Base-by-base conservation (phyloP, 2,888 invertebrate genomes). In the Gymnocheta viridis region DNA sequence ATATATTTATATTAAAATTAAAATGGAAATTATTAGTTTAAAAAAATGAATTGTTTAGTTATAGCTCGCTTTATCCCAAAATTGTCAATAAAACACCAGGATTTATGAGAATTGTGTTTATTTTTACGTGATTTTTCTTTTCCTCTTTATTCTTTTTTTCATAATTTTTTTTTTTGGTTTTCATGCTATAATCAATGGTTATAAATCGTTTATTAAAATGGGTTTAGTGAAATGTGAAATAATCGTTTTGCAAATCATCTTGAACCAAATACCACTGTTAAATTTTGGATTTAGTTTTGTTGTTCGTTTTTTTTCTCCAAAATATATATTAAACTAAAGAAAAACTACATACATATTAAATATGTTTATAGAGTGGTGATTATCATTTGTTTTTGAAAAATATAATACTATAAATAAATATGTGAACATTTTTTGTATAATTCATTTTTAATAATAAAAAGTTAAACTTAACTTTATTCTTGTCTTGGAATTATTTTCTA, bases 401-500 rank as follows among this genome's bases (percentile, higher is more conserved):
- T 82, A 78, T 67, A 76, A 60, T 80, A 72, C 67, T 72, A 62
- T 67, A 84, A 84, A 77, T 84, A 84, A 84, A 81, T 84, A 81
- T 74, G 47, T 77, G 77, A 54, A 73, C 38, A 80, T 80, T 80
- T 80, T 72, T 77, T 77, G 70, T 77, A 72, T 73, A 72, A 77
- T 81, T 81, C 35, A 76, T 77, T 66, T 79, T 66, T 82, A 81
- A 76, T 79, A 82, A 82, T 84, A 81, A 81, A 80, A 81, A 81
- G 77, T 84, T 84, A 81, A 84, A 84, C 81, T 84, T 84, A 84
- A 84, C 83, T 72, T 81, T 84, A 70, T 76, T 66, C 66, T 58
- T 82, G 77, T 76, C 64, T 73, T 81, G 62, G 49, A 69, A 74
- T 79, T 79, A 56, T 79, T 83, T 80, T 58, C 84, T 84, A 84